Conservation (phyloP, 2,888 invertebrate genomes). For the Sesia bembeciformis region DNA sequence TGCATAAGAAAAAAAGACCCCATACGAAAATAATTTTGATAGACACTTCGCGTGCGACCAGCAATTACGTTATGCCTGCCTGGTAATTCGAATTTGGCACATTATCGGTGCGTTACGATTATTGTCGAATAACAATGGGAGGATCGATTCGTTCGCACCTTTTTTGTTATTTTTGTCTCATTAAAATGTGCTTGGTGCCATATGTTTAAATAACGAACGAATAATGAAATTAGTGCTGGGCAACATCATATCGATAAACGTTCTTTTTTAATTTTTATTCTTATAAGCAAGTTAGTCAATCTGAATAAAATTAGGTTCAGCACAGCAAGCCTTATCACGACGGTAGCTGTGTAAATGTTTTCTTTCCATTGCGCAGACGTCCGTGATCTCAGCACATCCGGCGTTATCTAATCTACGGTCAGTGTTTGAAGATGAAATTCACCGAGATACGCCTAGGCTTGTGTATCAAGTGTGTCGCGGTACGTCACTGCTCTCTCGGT, state of each 20-base stretch:
- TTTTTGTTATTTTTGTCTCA: constrained; percentile 37
- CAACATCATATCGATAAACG: neutral
- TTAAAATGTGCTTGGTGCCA: constrained; percentile 46
- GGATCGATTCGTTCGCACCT: constrained; percentile 58
- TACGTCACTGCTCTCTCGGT: constrained; percentile 17
- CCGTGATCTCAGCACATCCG: constrained; percentile 53
- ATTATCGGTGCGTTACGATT: constrained; percentile 62
- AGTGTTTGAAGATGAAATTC: constrained; percentile 53
- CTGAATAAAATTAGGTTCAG: neutral
- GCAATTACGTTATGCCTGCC: constrained; percentile 51
- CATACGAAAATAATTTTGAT: constrained; percentile 68
- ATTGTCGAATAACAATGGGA: constrained; percentile 47
- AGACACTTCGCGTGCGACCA: constrained; percentile 69
- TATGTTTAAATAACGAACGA: constrained; percentile 7
- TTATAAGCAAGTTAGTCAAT: neutral
- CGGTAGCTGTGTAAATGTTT: constrained; percentile 28
- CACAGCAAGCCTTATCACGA: constrained; percentile 20
- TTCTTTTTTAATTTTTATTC: neutral
- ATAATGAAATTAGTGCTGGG: neutral
- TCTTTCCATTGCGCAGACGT: constrained; percentile 22
- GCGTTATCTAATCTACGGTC: constrained; percentile 70
- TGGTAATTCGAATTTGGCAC: constrained; percentile 64
- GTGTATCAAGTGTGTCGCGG: constrained; percentile 9
- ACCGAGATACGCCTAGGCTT: constrained; percentile 41
- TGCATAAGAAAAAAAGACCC: constrained; percentile 54